Conservation (phyloP, 2,797 vertebrate genomes). For the Leptatherina wallacei region DNA sequence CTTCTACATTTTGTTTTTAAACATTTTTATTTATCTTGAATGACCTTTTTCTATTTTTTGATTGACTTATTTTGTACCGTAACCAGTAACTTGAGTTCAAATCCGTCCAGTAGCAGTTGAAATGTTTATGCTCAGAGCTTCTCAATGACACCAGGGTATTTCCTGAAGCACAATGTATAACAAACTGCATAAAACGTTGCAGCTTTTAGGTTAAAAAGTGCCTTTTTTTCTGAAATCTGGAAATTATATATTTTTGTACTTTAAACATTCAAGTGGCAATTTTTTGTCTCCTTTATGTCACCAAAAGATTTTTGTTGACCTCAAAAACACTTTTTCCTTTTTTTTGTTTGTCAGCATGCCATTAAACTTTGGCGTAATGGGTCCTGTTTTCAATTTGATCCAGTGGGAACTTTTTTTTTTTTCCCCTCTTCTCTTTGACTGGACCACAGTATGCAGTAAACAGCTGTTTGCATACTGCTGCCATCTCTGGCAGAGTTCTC, state of each 20-base stretch:
- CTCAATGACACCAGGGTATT: conserved; percentile 29
- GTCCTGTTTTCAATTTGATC: conserved; percentile 31
- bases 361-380: conserved; percentile 55
- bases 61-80: conserved; percentile 22
- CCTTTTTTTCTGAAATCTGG: conserved; percentile 62
- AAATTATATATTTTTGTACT: conserved; percentile 68
- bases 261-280: conserved; percentile 61
- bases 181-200: conserved; percentile 55
- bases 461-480: conserved; percentile 44
- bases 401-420: conserved; percentile 50
- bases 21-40: conserved; percentile 8
- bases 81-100: conserved; percentile 32
- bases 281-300: conserved; percentile 51
- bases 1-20: conserved; percentile 10
- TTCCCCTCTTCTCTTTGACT: conserved; percentile 20
- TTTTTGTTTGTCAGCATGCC: conserved; percentile 22
- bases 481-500: conserved; percentile 42
- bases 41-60: conserved; percentile 15
- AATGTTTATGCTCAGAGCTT: neutral
- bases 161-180: conserved; percentile 56
- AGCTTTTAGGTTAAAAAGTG: conserved; percentile 63
- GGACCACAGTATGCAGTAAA: conserved; percentile 56
- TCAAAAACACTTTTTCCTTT: conserved; percentile 22
- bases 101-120: conserved; percentile 51
- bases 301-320: conserved; percentile 50